Base-by-base conservation (phyloP, 30 jellyfish, hydroid and myxozoan species). In the Sanderia malayensis region DNA sequence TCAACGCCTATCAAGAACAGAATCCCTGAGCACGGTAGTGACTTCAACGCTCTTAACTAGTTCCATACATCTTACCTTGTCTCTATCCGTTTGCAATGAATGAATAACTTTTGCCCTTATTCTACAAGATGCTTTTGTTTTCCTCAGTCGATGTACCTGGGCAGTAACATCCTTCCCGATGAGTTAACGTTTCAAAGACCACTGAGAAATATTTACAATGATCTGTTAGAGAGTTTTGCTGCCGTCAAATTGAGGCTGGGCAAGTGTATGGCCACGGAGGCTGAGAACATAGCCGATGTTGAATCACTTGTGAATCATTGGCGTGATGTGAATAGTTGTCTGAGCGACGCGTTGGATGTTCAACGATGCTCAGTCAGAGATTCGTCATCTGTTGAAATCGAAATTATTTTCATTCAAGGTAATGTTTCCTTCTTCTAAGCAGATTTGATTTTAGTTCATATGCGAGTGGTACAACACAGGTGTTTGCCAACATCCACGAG, bases 221-320 rank as follows among this genome's bases (percentile, higher is more conserved):
- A 76, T 0, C 74, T 68, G 0, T 75, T 75, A 4, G 46, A 19
- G 7, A 64, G 37, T 4, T 22, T 77, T 17, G 60, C 80, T 33
- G 86, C 95, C 1, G 67, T 84, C 53, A 75, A 84, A 31, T 37
- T 68, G 24, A 87, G 95, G 13, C 52, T 57, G 24, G 33, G 79
- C 60, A 66, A 76, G 27, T 46, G 79, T 25, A 47, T 10, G 22
- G 85, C 90, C 10, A 24, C 55, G 1, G 46, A 27, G 21, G 23
- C 31, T 2, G 55, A 53, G 23, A 33, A 46, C 0, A 19, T 30
- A 0, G 65, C 60, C 1, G 80, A 76, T 30, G 70, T 17, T 1
- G 87, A 76, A 9, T 49, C 60, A 20, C 44, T 34, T 26, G 67
- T 65, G 15, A 30, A 76, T 20, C n/a, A 21, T n/a, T 30, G 67